Evolutionary conservation across 2,888 invertebrate species (phyloP).

Genomic region (Megamerina dolium): DNA sequence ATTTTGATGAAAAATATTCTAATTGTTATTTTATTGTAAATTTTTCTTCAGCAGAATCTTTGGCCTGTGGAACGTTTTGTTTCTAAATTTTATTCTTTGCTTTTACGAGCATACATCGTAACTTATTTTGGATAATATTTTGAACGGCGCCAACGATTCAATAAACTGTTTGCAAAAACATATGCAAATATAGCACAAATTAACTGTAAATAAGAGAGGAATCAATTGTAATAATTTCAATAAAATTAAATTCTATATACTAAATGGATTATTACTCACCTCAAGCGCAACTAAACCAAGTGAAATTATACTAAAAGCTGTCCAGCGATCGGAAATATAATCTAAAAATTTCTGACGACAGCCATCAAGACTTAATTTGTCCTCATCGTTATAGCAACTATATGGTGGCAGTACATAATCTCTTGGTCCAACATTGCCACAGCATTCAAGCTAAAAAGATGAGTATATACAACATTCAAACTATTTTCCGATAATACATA

Average conservation of each 20-base stretch:
- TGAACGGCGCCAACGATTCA: conserved; percentile 44
- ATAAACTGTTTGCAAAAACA: conserved; percentile 38
- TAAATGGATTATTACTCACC: conserved; percentile 27
- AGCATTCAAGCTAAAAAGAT: conserved; percentile 33
- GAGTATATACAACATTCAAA: neutral
- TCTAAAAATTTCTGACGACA: conserved; percentile 41
- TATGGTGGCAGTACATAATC: conserved; percentile 36
- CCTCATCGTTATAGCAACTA: conserved; percentile 33
- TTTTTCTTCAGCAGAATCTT: too few species aligned
- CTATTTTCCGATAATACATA: too few species aligned
- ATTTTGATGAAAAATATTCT: too few species aligned
- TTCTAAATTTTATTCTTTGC: too few species aligned
- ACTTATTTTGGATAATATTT: conserved; percentile 40
- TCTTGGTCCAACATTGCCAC: conserved; percentile 33
- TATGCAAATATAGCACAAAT: conserved; percentile 38
- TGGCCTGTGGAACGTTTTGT: too few species aligned
- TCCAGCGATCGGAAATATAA: conserved; percentile 35
- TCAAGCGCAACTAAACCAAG: conserved; percentile 33
- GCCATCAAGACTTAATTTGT: conserved; percentile 34
- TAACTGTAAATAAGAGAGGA: conserved; percentile 24
- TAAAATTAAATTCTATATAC: neutral
- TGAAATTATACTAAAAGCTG: conserved; percentile 31
- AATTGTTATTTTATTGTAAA: too few species aligned
- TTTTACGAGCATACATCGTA: too few species aligned
- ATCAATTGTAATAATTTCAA: conserved; percentile 1